Base-by-base conservation (phyloP, 1,140 invertebrate genomes). In the Grapholita molesta region DNA sequence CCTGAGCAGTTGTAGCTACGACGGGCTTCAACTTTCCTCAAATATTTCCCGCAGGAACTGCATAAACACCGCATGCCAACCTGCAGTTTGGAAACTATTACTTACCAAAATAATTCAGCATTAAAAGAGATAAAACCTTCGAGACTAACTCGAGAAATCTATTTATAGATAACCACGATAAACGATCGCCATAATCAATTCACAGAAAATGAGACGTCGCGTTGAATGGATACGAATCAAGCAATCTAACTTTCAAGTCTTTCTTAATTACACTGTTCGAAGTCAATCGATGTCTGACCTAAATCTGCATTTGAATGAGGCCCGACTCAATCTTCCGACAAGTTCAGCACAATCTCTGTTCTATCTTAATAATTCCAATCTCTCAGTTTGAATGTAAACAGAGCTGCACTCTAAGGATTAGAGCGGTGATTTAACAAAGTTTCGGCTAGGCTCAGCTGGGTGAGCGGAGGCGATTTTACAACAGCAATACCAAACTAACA, bases 331-430 rank as follows among this genome's bases (percentile, higher is more conserved):
- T 84, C 80, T 72, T 75, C 77, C 71, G 80, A 86, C 77, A 87
- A 90, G 79, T 85, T 89, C 74, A 83, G 75, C 79, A 86, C 82
- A 88, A 88, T 90, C 83, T 73, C 73, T 77, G 71, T 71, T 78
- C 82, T 70, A 88, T 88, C 85, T 88, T 88, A 85, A 88, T 88
- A 88, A 88, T 85, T 88, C 78, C 83, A 82, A 84, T 88, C 78
- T 84, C 79, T 70, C 77, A 77, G 78, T 79, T 82, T 82, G 76
- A 83, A 81, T 80, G 79, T 88, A 88, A 88, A 85, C 85, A 81
- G 75, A 80, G 76, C 81, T 84, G 83, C 82, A 84, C 70, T 78
- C 70, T 75, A 70, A 78, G 80, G 84, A 85, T 88, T 84, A 88
- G 77, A 81, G 75, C 78, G 72, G 76, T 73, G 76, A 84, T 85